phyloP scores from a whole-genome alignment of 2,113 vertebrate genomes.

The Sorex araneus region DNA sequence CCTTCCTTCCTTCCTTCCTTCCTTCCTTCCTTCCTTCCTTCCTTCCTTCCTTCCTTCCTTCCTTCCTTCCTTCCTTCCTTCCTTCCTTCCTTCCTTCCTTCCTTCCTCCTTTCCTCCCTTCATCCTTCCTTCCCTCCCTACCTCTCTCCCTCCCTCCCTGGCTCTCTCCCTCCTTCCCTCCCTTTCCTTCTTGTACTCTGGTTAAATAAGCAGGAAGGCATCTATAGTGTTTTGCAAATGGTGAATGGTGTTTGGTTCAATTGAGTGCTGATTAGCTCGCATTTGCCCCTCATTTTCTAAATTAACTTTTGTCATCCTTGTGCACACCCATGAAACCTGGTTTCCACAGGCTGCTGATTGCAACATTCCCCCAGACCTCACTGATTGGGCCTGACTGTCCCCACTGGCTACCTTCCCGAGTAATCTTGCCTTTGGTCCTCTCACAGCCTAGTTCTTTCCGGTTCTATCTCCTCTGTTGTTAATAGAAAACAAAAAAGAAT shows the following conservation, averaged over 20 bases:
- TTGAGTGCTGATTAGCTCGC: conserved; percentile 48
- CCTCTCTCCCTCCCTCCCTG: no score
- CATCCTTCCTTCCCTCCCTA: not conserved
- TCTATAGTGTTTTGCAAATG: conserved; percentile 38
- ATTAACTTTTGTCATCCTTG: conserved; percentile 49
- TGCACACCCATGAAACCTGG: not conserved
- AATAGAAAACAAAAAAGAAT: conserved; percentile 35
- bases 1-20: no score
- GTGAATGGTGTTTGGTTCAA: conserved; percentile 43
- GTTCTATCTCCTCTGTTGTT: not conserved
- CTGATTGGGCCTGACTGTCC: not conserved
- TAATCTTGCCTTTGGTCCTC: not conserved
- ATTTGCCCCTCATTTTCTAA: conserved; percentile 26
- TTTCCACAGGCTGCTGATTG: not conserved
- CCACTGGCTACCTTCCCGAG: not conserved
- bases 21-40: no score
- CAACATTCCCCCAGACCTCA: not conserved
- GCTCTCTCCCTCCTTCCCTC: no score
- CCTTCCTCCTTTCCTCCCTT: no score
- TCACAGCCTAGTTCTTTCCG: not conserved
- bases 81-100: no score
- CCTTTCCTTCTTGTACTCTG: not conserved
- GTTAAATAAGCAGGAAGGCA: conserved; percentile 61
- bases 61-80: no score
- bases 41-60: no score